Percentiles rank a stretch among this genome's conserved stretches.
Evolutionary conservation across 2,797 vertebrate species (phyloP).

Genomic region (Chelon auratus): DNA sequence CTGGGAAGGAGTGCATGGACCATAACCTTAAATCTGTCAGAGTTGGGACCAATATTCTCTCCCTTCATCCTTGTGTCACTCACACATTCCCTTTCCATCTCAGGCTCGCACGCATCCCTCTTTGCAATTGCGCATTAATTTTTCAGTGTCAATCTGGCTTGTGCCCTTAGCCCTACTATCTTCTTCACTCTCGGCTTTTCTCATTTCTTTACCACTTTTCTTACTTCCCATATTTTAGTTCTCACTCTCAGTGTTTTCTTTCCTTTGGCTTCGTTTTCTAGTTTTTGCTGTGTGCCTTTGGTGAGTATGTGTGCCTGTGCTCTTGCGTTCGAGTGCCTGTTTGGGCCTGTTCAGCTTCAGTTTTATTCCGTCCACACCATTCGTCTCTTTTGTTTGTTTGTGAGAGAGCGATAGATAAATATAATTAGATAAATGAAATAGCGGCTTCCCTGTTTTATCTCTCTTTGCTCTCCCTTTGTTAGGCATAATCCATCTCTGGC

Average conservation of each 20-base stretch:
- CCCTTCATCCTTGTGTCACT: conserved; percentile 68
- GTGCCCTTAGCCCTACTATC: conserved; percentile 75
- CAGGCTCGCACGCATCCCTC: conserved; percentile 57
- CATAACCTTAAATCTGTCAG: conserved; percentile 81
- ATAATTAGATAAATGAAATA: conserved; percentile 85
- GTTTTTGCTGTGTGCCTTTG: conserved; percentile 40
- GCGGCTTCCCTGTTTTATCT: conserved; percentile 73
- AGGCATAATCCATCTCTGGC: conserved; percentile 74
- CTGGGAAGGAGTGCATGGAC: conserved; percentile 46
- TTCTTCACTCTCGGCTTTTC: conserved; percentile 56
- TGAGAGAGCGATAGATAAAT: conserved; percentile 77
- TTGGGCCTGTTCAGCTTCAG: conserved; percentile 54
- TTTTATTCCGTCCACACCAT: conserved; percentile 67
- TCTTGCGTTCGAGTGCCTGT: conserved; percentile 43
- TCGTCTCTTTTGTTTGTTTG: conserved; percentile 80
- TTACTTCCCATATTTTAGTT: conserved; percentile 57
- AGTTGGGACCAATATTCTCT: conserved; percentile 65
- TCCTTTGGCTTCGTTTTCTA: conserved; percentile 53
- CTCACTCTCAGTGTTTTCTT: conserved; percentile 32
- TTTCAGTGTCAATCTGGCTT: conserved; percentile 87
- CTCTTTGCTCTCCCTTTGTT: conserved; percentile 60
- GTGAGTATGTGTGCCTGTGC: conserved; percentile 48
- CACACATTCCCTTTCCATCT: conserved; percentile 67
- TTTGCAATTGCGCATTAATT: conserved; percentile 83
- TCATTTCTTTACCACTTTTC: conserved; percentile 57